Conservation (phyloP, 30 jellyfish, hydroid and myxozoan species). For the Hydractinia symbiolongicarpus region DNA sequence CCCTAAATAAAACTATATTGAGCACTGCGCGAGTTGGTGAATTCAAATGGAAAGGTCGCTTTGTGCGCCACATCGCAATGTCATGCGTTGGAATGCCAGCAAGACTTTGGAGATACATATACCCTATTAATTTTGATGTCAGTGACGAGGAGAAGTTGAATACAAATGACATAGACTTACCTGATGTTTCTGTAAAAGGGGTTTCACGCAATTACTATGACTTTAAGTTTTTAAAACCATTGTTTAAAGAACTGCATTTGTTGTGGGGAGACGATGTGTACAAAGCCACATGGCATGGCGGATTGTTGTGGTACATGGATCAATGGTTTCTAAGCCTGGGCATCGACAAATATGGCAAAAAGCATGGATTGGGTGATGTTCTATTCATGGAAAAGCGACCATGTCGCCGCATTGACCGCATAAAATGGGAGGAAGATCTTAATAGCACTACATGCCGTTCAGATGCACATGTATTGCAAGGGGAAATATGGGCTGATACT, state of each 20-base stretch:
- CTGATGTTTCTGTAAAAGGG: no score
- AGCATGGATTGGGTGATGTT: not conserved
- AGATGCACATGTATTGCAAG: not conserved
- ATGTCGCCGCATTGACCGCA: not conserved
- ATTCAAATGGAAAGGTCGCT: not conserved
- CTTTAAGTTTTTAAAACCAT: not conserved
- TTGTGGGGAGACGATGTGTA: not conserved
- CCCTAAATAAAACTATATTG: not conserved
- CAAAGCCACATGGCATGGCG: slow-evolving; percentile 1
- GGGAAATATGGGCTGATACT: not conserved
- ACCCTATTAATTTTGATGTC: not conserved
- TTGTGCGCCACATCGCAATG: not conserved
- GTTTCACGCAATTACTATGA: not conserved
- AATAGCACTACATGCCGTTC: not conserved
- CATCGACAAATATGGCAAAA: not conserved
- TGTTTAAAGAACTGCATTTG: not conserved
- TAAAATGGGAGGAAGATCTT: not conserved
- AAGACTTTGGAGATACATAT: not conserved
- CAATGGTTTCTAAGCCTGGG: slow-evolving; percentile 1
- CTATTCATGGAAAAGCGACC: not conserved
- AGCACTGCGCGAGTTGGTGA: not conserved
- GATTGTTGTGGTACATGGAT: slow-evolving; percentile 8
- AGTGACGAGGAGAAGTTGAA: no score
- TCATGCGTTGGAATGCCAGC: slow-evolving; percentile 4
- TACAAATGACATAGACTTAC: no score